Percentiles rank a stretch among this genome's conserved stretches.
Evolutionary conservation across 1,140 invertebrate genomes (phyloP).

Genomic region (Magallana gigas): DNA sequence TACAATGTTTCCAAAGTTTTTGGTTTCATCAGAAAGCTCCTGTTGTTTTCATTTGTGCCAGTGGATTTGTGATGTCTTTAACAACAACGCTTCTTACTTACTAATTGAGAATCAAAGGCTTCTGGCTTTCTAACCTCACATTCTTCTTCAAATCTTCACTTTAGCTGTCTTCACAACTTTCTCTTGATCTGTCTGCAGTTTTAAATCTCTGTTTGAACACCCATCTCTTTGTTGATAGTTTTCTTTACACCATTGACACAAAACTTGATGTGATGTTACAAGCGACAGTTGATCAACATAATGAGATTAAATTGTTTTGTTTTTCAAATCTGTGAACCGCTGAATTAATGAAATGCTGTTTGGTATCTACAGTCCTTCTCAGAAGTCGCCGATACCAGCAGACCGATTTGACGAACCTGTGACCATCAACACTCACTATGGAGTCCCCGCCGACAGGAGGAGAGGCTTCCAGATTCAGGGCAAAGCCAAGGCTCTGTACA

Average conservation of each 20-base stretch:
- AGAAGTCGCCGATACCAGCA: conserved; percentile 93
- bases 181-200: not conserved
- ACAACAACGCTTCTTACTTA: not conserved
- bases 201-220: not conserved
- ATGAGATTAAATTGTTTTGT: too few relatives aligned
- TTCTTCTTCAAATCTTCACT: not conserved
- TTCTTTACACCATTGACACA: not conserved
- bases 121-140: not conserved
- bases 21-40: not conserved
- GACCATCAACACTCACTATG: conserved; percentile 54
- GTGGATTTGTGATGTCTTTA: not conserved
- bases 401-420: conserved; percentile 94
- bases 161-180: not conserved
- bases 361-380: conserved; percentile 86
- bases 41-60: conserved; percentile 1
- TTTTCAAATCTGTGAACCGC: too few relatives aligned
- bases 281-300: too few relatives aligned
- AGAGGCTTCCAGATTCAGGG: conserved; percentile 78
- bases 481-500: conserved; percentile 90
- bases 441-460: conserved; percentile 80
- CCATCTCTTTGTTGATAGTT: not conserved
- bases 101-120: not conserved
- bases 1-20: not conserved
- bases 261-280: too few relatives aligned
- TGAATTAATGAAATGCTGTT: not conserved